Base-by-base conservation (phyloP, 2,888 invertebrate species). In the Drosophila hamatofila region DNA sequence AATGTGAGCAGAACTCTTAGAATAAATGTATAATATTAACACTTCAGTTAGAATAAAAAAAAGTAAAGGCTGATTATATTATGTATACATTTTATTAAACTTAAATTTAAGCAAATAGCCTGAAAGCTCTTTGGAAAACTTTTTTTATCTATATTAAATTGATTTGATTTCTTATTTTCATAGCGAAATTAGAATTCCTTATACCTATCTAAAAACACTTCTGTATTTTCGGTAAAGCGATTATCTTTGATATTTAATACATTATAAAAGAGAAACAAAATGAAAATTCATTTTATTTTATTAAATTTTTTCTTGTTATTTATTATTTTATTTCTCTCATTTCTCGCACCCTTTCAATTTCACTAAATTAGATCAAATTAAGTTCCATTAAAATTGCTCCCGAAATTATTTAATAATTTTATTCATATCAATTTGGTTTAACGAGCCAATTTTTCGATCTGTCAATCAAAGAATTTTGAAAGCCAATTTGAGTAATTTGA, bases 401-500 rank as follows among this genome's bases (percentile, higher is more conserved):
- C 3, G 3, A 33, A 61, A 44, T 27, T 11, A 33, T 30, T 60
- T 35, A 72, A 77, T 67, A 6, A 62, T 65, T 77, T 68, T 58
- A 51, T 66, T 65, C 23, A 33, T 60, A 51, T 48, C 48, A 70
- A 74, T 67, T 78, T 67, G 25, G 33, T 39, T 41, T 59, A 68
- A 64, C 37, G 39, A 64, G 27, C 27, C 60, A 46, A 80, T 67
- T 66, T 76, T 27, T 52, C 35, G 33, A 68, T 44, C 37, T 80
- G 88, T 80, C 88, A 83, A 83, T 74, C 88, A 80, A 69, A 33
- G 30, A 68, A 69, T 49, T 71, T 80, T 65, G n/a, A 37, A 46
- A 46, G 46, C 16, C 46, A 46, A 46, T 46, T 25, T 48, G n/a
- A 12, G 27, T 39, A 11, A 39, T 25, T 48, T 64, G 35, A 25